phyloP scores from a whole-genome alignment of 2,113 vertebrate species.

The Stigmatopora argus region DNA sequence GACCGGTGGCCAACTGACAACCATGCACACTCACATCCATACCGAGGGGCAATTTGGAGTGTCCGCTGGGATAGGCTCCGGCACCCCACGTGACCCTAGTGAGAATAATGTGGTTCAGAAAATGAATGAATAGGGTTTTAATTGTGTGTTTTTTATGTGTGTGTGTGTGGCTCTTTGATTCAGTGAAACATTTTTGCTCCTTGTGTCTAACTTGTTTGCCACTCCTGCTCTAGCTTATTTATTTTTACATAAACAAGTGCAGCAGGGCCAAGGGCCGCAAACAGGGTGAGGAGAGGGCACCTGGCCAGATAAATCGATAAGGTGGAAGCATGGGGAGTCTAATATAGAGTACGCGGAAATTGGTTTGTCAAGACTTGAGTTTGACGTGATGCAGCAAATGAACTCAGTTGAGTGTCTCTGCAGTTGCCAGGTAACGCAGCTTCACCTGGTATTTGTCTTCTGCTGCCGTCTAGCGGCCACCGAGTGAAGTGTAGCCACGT shows the following conservation, averaged over 20 bases:
- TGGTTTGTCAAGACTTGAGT: neutral
- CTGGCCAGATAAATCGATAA: constrained; percentile 12
- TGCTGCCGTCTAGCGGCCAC: constrained; percentile 38
- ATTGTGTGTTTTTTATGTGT: no score
- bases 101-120: no score
- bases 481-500: neutral
- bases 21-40: no score
- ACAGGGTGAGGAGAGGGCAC: neutral
- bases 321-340: neutral
- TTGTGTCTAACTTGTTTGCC: no score
- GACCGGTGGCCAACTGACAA: no score
- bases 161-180: no score
- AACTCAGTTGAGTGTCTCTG: accelerated
- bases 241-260: neutral
- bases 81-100: no score
- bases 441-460: neutral
- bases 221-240: neutral
- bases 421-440: constrained; percentile 37
- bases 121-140: no score
- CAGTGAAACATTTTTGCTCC: no score
- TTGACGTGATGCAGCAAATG: neutral
- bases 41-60: no score
- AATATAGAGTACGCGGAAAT: neutral
- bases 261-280: neutral
- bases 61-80: no score